Evolutionary conservation across 2,888 invertebrate species (phyloP).

Genomic region (Drosophila colorata): DNA sequence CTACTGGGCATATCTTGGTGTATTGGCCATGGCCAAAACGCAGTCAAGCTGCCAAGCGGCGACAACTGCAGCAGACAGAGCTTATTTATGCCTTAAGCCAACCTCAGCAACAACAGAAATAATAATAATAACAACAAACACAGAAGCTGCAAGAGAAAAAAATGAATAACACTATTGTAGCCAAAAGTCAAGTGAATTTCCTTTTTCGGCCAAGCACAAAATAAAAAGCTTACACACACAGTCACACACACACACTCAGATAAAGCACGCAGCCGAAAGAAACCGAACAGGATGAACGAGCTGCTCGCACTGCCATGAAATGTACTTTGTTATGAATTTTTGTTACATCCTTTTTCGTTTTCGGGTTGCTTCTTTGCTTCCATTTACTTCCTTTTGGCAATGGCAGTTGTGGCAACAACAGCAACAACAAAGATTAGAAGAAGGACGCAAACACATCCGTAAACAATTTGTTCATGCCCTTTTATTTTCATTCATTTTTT

Average conservation of each 20-base stretch:
- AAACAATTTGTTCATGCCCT: conserved; percentile 77
- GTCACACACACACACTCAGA: conserved; percentile 12
- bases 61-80: conserved; percentile 70
- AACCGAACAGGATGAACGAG: conserved; percentile 59
- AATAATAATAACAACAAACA: conserved; percentile 34
- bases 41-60: conserved; percentile 61
- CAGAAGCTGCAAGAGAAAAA: conserved; percentile 23
- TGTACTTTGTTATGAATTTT: conserved; percentile 79
- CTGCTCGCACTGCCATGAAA: conserved; percentile 71
- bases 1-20: conserved; percentile 55
- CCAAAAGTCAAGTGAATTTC: conserved; percentile 79
- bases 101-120: conserved; percentile 36
- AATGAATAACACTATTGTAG: conserved; percentile 52
- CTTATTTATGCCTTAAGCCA: conserved; percentile 69
- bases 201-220: conserved; percentile 53
- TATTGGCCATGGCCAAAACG: conserved; percentile 61
- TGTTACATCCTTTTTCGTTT: conserved; percentile 70
- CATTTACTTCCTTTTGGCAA: conserved; percentile 46
- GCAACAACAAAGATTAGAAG: conserved; percentile 56
- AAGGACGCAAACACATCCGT: conserved; percentile 79
- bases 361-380: conserved; percentile 32
- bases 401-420: conserved; percentile 32
- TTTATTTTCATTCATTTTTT: conserved; percentile 36
- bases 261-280: conserved; percentile 18
- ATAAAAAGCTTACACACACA: conserved; percentile 29